A percentile compares a stretch with the other conserved stretches of the same genome.
phyloP scores from a whole-genome alignment of 2,888 invertebrate genomes.

The Adineta ricciae region DNA sequence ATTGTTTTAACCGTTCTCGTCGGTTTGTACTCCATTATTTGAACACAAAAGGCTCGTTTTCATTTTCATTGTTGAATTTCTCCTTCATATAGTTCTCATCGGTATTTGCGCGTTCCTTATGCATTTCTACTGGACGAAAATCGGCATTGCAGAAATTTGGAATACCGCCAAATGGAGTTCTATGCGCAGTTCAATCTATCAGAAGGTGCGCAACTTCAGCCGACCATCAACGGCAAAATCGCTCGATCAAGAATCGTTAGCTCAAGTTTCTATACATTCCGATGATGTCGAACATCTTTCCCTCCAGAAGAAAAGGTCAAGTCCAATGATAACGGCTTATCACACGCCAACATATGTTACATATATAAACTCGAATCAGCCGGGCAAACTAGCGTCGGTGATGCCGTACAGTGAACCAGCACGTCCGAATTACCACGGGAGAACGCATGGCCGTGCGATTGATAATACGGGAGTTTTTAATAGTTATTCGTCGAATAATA shows the following conservation, averaged over 20 bases:
- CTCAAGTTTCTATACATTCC: too few relatives aligned
- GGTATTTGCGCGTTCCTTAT: neutral
- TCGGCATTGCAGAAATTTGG: neutral
- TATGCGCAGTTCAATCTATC: neutral
- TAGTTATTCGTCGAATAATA: too few relatives aligned
- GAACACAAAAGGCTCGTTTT: neutral
- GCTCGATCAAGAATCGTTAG: neutral
- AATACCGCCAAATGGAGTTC: slow-evolving; percentile 10
- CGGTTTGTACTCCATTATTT: neutral
- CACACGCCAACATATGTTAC: too few relatives aligned
- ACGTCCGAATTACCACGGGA: too few relatives aligned
- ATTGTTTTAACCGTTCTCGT: neutral
- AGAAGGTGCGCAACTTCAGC: neutral
- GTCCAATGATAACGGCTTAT: neutral
- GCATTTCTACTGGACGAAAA: slow-evolving; percentile 13
- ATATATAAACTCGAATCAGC: too few relatives aligned
- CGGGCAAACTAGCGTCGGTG: too few relatives aligned
- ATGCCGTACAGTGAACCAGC: too few relatives aligned
- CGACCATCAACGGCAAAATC: neutral
- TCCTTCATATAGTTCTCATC: neutral
- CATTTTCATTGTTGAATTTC: neutral
- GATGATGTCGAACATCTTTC: neutral
- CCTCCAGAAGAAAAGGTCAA: neutral
- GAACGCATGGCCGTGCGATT: too few relatives aligned
- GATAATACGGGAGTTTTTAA: too few relatives aligned